These are phyloP conservation scores for Chlorops oryzae DNA, from an alignment of 1,140 invertebrate genomes.

Conservation along the genomic window DNA sequence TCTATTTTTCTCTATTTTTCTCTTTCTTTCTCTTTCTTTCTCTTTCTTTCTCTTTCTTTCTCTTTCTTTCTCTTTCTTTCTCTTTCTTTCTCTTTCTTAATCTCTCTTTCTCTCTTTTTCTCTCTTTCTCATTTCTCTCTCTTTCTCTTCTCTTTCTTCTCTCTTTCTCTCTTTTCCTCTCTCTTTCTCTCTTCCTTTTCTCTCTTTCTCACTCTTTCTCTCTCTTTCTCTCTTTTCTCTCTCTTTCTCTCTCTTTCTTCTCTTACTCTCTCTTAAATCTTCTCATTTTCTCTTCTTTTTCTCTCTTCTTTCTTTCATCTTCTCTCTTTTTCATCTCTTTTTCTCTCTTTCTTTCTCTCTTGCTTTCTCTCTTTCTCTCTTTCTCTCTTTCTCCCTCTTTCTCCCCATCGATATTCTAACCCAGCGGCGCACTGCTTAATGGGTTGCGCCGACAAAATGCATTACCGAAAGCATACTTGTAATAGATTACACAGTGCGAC, in stretches of 20 bases:
- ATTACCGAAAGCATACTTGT: too few relatives aligned
- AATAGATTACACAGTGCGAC: too few relatives aligned
- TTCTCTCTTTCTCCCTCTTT: not conserved
- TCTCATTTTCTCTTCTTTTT: not conserved
- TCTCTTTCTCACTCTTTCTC: not conserved
- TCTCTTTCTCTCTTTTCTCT: not conserved
- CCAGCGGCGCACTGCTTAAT: too few relatives aligned
- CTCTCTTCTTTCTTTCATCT: not conserved
- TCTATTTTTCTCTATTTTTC: not conserved
- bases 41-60: too few relatives aligned
- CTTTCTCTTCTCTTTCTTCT: slow-evolving; percentile 2
- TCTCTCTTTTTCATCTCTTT: not conserved
- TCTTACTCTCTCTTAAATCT: not conserved
- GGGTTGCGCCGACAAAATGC: too few relatives aligned
- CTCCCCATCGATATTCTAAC: not conserved
- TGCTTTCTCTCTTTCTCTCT: not conserved
- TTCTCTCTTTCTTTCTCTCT: not conserved
- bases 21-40: too few relatives aligned
- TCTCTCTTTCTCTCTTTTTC: not conserved
- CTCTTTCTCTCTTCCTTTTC: not conserved
- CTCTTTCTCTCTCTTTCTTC: not conserved
- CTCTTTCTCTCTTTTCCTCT: not conserved
- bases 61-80: not conserved
- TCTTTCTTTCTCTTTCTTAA: not conserved
- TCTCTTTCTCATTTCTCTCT: not conserved